Evolutionary conservation across 2,797 vertebrate species (phyloP).

Genomic region (Cirrhinus molitorella): DNA sequence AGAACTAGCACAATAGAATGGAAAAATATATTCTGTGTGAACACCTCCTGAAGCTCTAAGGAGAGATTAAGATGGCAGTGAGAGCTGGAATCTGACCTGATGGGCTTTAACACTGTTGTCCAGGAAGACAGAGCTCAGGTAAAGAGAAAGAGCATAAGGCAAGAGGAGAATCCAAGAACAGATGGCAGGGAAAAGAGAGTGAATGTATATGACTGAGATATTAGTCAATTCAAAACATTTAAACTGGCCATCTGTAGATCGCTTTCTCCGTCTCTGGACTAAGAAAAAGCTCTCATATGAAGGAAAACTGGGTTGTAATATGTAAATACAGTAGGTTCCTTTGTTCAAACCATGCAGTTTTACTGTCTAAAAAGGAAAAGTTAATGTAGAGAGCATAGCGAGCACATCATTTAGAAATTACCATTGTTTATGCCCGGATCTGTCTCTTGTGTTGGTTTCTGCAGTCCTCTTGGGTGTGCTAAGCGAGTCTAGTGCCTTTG

Average conservation of each 20-base stretch:
- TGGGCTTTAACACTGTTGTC: constrained; percentile 9
- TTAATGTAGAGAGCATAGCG: neutral
- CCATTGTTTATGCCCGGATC: constrained; percentile 1
- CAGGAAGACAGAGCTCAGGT: constrained; percentile 17
- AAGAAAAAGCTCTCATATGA: neutral
- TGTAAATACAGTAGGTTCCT: neutral
- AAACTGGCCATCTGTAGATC: neutral
- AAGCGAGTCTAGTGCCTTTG: constrained; percentile 10
- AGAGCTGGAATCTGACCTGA: neutral
- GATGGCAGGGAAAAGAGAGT: constrained; percentile 1
- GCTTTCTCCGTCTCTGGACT: neutral
- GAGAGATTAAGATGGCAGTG: constrained; percentile 17
- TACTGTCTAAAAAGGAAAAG: neutral
- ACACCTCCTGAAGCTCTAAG: neutral
- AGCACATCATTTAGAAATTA: neutral
- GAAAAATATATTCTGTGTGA: neutral
- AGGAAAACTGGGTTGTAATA: neutral
- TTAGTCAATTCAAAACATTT: neutral
- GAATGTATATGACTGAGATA: neutral
- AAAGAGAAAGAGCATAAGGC: constrained; percentile 12
- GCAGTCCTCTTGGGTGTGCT: constrained; percentile 30
- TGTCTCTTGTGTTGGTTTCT: constrained; percentile 37
- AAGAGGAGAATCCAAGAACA: neutral
- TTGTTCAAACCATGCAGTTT: constrained; percentile 11
- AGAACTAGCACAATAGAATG: neutral